Evolutionary conservation across 2,797 vertebrate genomes (phyloP).

Genomic region (Enteromius mattozi): DNA sequence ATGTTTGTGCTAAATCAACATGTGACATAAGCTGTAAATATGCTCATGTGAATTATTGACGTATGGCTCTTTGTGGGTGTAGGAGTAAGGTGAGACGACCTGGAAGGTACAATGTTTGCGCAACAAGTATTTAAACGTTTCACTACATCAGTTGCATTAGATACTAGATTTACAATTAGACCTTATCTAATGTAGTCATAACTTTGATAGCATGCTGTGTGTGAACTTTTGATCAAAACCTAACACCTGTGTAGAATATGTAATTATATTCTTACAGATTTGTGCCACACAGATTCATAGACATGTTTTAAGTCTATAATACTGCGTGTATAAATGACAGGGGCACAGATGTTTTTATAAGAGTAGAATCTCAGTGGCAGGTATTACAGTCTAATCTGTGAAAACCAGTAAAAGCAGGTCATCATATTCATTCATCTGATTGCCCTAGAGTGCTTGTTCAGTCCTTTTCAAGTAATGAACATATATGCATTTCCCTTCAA

Average conservation of each 20-base stretch:
- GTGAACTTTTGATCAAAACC: neutral
- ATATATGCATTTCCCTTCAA: conserved; percentile 32
- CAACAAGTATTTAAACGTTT: neutral
- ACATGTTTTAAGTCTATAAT: too few relatives aligned
- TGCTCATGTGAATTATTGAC: conserved; percentile 3
- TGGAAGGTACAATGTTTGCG: neutral
- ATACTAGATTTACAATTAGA: neutral
- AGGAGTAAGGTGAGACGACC: neutral
- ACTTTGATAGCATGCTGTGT: neutral
- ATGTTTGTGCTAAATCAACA: neutral
- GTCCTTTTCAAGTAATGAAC: conserved; percentile 44
- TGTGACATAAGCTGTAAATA: conserved; percentile 2
- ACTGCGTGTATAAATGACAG: neutral
- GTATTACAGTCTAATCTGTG: conserved; percentile 1
- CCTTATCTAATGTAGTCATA: neutral
- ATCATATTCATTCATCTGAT: conserved; percentile 36
- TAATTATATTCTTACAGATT: neutral
- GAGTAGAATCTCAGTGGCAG: neutral
- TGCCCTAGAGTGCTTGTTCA: conserved; percentile 22
- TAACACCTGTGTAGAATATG: neutral
- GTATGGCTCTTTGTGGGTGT: neutral
- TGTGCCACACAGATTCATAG: neutral
- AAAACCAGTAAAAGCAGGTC: neutral
- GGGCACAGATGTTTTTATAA: conserved; percentile 1
- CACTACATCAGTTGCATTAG: neutral